These are phyloP conservation scores for Mionectes olivaceus DNA, from an alignment of 2,797 vertebrate species.

Conservation along the genomic window DNA sequence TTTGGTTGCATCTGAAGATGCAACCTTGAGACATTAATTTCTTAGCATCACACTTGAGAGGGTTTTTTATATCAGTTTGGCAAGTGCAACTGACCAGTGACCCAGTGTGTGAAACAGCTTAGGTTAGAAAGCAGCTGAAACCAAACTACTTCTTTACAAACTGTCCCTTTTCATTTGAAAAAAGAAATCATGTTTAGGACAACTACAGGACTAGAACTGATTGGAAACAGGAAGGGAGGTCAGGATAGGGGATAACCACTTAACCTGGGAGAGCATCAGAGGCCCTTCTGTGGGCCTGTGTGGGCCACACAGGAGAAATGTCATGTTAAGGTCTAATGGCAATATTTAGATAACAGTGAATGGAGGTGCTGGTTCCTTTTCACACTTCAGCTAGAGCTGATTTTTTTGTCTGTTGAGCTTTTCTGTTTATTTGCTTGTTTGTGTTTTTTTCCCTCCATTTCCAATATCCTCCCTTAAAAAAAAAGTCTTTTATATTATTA, in stretches of 20 bases:
- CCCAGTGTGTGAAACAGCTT: not conserved
- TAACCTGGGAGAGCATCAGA: not conserved
- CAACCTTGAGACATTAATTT: not conserved
- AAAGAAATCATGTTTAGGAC: not conserved
- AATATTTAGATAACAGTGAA: not conserved
- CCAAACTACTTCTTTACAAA: not conserved
- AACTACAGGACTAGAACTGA: not conserved
- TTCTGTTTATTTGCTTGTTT: not conserved
- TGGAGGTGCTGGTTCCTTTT: not conserved
- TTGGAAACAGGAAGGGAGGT: not conserved
- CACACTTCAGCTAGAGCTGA: not conserved
- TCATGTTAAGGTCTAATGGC: not conserved
- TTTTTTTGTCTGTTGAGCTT: not conserved
- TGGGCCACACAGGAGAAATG: not conserved
- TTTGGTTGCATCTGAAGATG: not conserved
- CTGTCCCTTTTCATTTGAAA: not conserved
- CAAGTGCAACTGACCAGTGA: not conserved
- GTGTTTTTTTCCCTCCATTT: not conserved
- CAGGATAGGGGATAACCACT: not conserved
- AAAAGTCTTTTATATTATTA: not conserved
- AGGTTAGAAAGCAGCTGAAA: not conserved
- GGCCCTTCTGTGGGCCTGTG: not conserved
- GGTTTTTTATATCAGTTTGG: not conserved
- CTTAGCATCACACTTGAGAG: not conserved
- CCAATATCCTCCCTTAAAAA: not conserved